Evolutionary conservation across 2,888 invertebrate species (phyloP).

Genomic region (Patella pellucida): DNA sequence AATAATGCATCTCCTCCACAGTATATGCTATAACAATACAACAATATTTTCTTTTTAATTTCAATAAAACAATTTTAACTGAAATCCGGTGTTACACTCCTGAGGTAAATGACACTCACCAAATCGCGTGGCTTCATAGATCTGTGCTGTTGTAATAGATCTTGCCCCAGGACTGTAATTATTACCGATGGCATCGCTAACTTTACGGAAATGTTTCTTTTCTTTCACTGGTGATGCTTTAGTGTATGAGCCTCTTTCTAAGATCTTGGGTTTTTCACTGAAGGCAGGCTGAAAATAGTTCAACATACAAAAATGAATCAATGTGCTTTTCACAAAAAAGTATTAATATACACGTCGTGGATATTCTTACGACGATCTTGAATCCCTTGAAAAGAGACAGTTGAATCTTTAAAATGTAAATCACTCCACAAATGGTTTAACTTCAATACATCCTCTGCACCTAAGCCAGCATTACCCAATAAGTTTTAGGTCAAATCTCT

Average conservation of each 20-base stretch:
- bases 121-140: conserved; percentile 62
- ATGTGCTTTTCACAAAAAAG: background rate
- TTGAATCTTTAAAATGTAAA: too few relatives aligned
- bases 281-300: conserved; percentile 58
- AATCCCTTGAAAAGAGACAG: too few relatives aligned
- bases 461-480: too few relatives aligned
- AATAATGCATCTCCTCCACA: conserved; percentile 55
- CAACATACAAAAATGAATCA: background rate
- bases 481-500: too few relatives aligned
- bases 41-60: background rate
- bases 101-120: conserved; percentile 44
- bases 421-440: too few relatives aligned
- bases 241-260: conserved; percentile 66
- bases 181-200: conserved; percentile 69
- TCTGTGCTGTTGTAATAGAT: conserved; percentile 62
- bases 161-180: conserved; percentile 68
- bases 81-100: too few relatives aligned
- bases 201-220: conserved; percentile 60
- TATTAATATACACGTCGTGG: too few relatives aligned
- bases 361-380: too few relatives aligned
- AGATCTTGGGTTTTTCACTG: conserved; percentile 64
- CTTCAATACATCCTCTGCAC: too few relatives aligned
- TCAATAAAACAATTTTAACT: too few relatives aligned
- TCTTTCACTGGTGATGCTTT: conserved; percentile 68
- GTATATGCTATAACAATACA: conserved; percentile 49